Base-by-base conservation (phyloP, 2,888 invertebrate species). In the Meandrusa payeni region DNA sequence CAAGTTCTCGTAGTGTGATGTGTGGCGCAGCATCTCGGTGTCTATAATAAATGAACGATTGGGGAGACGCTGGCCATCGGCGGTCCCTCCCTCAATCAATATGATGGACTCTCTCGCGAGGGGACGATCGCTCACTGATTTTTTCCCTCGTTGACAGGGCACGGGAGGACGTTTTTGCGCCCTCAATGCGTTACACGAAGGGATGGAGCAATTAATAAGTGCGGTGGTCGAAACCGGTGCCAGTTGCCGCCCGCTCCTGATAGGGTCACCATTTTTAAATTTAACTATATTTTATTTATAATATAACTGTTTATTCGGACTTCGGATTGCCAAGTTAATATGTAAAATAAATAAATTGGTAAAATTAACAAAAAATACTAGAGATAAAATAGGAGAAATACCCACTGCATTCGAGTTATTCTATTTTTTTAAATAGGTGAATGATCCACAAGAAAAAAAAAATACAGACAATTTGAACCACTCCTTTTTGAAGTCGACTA, bases 61-160 rank as follows among this genome's bases (percentile, higher is more conserved):
- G 77, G 79, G 83, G 75, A 81, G 80, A 78, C 72, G 83, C 81
- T 86, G 87, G 85, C 86, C 88, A 85, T 80, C 81, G 83, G 83
- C 76, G 75, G 83, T 79, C 81, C 87, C 86, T 82, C 88, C 88
- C 88, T 88, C 88, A 88, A 88, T 88, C 88, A 88, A 88, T 88
- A 88, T 88, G 88, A 88, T 88, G 88, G 88, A 88, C 87, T 88
- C 81, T 72, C 73, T 63, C 82, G 83, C 86, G 86, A 86, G 87
- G 87, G 88, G 88, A 82, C 87, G 85, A 86, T 87, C 87, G 87
- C 85, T 87, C 87, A 87, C 87, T 85, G 86, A 87, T 87, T 87
- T 87, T 87, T 87, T 87, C 83, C 87, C 85, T 83, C 85, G 80
- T 83, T 85, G 85, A 85, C 85, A 85, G 80, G 76, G 77, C 77